phyloP scores from a whole-genome alignment of 1,140 invertebrate species.

The Octopus sinensis region DNA sequence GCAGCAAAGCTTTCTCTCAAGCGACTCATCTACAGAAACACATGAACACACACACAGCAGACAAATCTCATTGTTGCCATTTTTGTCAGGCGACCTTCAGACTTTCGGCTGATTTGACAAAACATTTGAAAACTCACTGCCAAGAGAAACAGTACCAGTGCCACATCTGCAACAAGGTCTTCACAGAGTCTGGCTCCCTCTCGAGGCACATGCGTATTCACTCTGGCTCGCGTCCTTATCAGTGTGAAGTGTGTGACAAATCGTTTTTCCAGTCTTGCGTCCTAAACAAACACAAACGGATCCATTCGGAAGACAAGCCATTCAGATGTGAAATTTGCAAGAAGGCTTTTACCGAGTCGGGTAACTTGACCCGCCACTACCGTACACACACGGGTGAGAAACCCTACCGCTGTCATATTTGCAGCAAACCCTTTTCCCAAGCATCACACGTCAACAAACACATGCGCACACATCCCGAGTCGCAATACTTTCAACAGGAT shows the following conservation, averaged over 20 bases:
- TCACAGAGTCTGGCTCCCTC: constrained; percentile 69
- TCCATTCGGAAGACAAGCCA: constrained; percentile 41
- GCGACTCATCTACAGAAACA: constrained; percentile 64
- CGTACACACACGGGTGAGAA: constrained; percentile 24
- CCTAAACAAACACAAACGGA: constrained; percentile 34
- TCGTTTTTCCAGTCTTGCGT: constrained; percentile 21
- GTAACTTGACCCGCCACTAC: constrained; percentile 23
- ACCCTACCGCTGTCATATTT: constrained; percentile 72
- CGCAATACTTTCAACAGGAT: constrained; percentile 80
- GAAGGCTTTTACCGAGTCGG: constrained; percentile 13
- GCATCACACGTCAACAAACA: constrained; percentile 72
- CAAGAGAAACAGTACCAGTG: constrained; percentile 21
- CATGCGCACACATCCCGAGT: constrained; percentile 67
- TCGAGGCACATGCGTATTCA: constrained; percentile 3
- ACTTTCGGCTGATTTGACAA: constrained; percentile 63
- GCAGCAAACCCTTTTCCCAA: constrained; percentile 91
- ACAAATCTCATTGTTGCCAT: constrained; percentile 88
- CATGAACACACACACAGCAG: constrained; percentile 86
- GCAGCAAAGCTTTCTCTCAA: constrained; percentile 24
- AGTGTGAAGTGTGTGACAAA: constrained; percentile 25
- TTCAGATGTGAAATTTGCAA: constrained; percentile 25
- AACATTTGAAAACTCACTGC: neutral
- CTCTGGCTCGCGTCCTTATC: constrained; percentile 14
- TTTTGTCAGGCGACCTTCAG: constrained; percentile 86
- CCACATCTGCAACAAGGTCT: constrained; percentile 37